phyloP scores from a whole-genome alignment of 1,140 invertebrate species.

The Spodoptera frugiperda region DNA sequence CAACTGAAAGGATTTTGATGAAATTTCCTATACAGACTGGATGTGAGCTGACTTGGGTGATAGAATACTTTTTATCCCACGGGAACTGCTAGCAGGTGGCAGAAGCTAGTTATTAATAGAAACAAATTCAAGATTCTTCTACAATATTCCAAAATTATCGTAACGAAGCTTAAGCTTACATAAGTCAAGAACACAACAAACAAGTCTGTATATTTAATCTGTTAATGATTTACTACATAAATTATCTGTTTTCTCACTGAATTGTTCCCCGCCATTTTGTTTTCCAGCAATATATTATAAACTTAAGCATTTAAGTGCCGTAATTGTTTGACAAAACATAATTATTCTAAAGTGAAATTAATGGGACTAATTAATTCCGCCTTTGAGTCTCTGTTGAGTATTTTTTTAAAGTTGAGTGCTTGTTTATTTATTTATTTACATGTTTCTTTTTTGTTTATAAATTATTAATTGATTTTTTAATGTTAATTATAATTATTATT shows the following conservation, averaged over 20 bases:
- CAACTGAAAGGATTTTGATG: too few species aligned
- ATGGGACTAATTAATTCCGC: slow-evolving; percentile 11
- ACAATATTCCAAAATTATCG: too few species aligned
- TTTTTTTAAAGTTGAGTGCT: neutral
- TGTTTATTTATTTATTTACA: neutral
- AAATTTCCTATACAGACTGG: too few species aligned
- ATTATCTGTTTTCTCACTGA: slow-evolving; percentile 15
- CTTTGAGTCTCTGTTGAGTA: neutral
- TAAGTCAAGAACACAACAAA: neutral
- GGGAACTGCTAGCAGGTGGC: too few species aligned
- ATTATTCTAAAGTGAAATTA: slow-evolving; percentile 31
- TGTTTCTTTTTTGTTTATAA: too few species aligned
- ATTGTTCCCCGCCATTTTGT: slow-evolving; percentile 13
- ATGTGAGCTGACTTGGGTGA: too few species aligned
- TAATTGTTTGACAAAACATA: slow-evolving; percentile 34
- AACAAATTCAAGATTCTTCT: too few species aligned
- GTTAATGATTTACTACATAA: slow-evolving; percentile 29
- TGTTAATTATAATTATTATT: too few species aligned
- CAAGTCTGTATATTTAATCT: neutral
- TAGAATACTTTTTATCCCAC: too few species aligned
- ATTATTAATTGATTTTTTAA: too few species aligned
- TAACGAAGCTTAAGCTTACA: neutral
- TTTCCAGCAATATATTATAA: slow-evolving; percentile 23
- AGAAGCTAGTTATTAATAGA: too few species aligned
- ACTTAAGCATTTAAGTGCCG: slow-evolving; percentile 18